phyloP scores from a whole-genome alignment of 2,888 invertebrate species.

The Lydus trimaculatus region DNA sequence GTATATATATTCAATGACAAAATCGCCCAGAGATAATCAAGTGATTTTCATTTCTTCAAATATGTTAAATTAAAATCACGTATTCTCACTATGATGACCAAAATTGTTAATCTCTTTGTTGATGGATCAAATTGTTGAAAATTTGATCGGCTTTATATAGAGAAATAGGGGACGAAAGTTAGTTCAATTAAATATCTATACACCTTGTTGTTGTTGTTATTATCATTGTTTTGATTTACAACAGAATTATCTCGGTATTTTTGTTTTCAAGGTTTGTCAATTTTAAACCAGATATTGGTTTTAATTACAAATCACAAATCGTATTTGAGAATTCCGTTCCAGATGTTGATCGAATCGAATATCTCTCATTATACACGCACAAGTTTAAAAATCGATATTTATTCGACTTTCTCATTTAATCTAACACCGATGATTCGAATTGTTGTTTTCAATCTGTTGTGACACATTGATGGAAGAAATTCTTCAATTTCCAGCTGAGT shows the following conservation, averaged over 20 bases:
- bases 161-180: background rate
- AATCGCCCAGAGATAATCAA: background rate
- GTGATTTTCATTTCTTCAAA: background rate
- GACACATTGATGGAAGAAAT: no score
- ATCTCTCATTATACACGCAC: background rate
- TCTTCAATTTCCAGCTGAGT: no score
- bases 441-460: no score
- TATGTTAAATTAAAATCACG: background rate
- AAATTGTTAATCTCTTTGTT: background rate
- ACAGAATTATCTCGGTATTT: background rate
- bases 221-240: background rate
- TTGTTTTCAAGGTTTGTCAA: background rate
- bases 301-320: background rate
- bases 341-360: background rate
- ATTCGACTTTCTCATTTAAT: background rate
- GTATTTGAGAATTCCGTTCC: background rate
- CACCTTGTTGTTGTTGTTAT: background rate
- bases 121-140: background rate
- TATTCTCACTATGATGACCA: background rate
- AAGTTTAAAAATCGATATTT: background rate
- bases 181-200: no score
- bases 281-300: background rate
- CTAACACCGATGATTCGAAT: no score
- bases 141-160: no score
- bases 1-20: background rate